These are phyloP conservation scores for Cephalotes varians DNA, from an alignment of 2,888 invertebrate species.

Conservation along the genomic window DNA sequence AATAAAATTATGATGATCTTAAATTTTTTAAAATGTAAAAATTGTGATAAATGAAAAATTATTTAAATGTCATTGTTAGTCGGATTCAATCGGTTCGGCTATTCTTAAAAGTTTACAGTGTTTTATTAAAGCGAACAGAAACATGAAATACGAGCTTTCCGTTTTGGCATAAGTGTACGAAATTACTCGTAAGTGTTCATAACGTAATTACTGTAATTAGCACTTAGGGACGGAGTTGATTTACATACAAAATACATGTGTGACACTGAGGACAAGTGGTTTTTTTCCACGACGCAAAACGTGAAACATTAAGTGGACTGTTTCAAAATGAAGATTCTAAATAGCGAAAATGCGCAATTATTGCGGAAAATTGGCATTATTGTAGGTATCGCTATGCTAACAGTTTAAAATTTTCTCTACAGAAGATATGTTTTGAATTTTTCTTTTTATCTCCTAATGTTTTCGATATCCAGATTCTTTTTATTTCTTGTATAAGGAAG, in stretches of 20 bases:
- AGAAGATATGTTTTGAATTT: constrained; percentile 17
- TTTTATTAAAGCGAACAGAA: constrained; percentile 45
- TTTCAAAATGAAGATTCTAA: constrained; percentile 13
- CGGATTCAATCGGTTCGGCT: constrained; percentile 26
- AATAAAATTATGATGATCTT: constrained; percentile 11
- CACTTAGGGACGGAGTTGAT: constrained; percentile 62
- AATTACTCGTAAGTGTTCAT: constrained; percentile 72
- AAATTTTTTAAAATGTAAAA: background rate
- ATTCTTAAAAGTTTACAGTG: constrained; percentile 29
- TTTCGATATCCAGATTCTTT: constrained; percentile 25
- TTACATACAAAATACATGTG: constrained; percentile 50
- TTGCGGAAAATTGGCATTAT: constrained; percentile 33
- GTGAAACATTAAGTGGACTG: background rate
- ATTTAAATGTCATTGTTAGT: constrained; percentile 24
- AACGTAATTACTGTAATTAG: constrained; percentile 61
- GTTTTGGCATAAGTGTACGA: constrained; percentile 60
- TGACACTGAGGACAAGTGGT: constrained; percentile 30
- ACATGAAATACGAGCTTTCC: constrained; percentile 63
- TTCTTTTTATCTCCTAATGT: constrained; percentile 17
- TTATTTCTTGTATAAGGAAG: constrained; percentile 14
- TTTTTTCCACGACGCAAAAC: constrained; percentile 12
- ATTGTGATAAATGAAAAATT: background rate
- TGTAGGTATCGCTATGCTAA: constrained; percentile 13
- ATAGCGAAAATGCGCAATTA: constrained; percentile 32
- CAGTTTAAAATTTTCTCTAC: constrained; percentile 22